A percentile compares a stretch with the other conserved stretches of the same genome.
Evolutionary conservation across 2,888 invertebrate species (phyloP).

Genomic region (Hirtodrosophila trivittata): DNA sequence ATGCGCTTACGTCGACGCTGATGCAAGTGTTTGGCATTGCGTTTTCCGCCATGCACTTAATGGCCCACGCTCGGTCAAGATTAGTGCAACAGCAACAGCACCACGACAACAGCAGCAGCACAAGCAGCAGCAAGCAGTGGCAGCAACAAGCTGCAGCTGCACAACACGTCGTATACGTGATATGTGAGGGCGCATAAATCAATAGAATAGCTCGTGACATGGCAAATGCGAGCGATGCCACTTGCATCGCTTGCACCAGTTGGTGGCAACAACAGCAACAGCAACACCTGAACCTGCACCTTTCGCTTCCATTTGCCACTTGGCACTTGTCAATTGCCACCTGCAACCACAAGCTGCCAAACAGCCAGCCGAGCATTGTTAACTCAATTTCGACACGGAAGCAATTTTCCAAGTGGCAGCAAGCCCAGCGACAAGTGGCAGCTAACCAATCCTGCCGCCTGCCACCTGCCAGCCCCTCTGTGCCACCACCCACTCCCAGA

Average conservation of each 20-base stretch:
- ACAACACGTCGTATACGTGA: conserved; percentile 54
- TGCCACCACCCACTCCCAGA: not conserved
- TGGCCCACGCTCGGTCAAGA: conserved; percentile 42
- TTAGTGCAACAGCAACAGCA: conserved; percentile 35
- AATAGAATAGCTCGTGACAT: conserved; percentile 54
- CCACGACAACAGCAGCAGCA: conserved; percentile 5
- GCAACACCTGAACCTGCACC: not conserved
- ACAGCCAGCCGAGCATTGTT: conserved; percentile 59
- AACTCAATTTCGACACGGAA: conserved; percentile 77
- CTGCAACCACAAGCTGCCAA: conserved; percentile 11
- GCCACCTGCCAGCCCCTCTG: not conserved
- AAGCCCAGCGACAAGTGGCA: conserved; percentile 54
- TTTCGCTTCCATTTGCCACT: conserved; percentile 2
- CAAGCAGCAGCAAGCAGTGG: conserved; percentile 17
- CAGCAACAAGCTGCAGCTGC: conserved; percentile 21
- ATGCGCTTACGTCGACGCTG: conserved; percentile 65
- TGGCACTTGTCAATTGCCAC: conserved; percentile 5
- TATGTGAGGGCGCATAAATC: conserved; percentile 63
- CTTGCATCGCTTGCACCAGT: conserved; percentile 15
- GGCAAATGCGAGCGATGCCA: conserved; percentile 44
- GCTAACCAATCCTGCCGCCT: conserved; percentile 9
- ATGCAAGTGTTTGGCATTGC: conserved; percentile 68
- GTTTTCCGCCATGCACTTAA: conserved; percentile 72
- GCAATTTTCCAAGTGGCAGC: conserved; percentile 61
- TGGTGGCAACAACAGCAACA: not conserved